phyloP scores from a whole-genome alignment of 2,888 invertebrate species.

The Trachelus troglodyta region DNA sequence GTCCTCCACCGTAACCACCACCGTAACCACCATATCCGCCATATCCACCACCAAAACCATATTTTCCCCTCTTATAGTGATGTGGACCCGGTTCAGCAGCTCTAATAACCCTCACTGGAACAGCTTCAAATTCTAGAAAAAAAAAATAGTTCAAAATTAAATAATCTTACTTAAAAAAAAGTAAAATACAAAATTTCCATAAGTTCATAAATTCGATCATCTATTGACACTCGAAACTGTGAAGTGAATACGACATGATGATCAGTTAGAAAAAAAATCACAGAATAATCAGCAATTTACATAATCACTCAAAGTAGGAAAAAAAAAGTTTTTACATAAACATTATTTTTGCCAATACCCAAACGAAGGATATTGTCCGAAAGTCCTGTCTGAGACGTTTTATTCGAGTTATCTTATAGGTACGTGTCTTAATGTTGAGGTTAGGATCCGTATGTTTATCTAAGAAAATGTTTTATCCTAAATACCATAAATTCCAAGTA shows the following conservation, averaged over 20 bases:
- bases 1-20: slow-evolving; percentile 9
- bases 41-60: slow-evolving; percentile 10
- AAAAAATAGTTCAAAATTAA: background rate
- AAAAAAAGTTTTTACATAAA: background rate
- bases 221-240: background rate
- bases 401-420: background rate
- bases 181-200: background rate
- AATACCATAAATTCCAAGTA: background rate
- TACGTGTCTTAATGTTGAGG: background rate
- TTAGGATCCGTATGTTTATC: background rate
- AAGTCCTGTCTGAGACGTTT: too few relatives aligned
- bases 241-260: background rate
- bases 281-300: background rate
- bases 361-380: background rate
- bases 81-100: background rate
- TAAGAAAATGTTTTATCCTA: background rate
- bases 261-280: background rate
- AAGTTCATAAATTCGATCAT: background rate
- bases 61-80: background rate
- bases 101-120: slow-evolving; percentile 1
- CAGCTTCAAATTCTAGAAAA: background rate
- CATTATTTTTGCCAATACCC: too few relatives aligned
- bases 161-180: background rate
- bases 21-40: slow-evolving; percentile 17
- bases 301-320: background rate